These are phyloP conservation scores for Coranthus polyacanthus DNA, from an alignment of 2,797 vertebrate species.

Conservation along the genomic window DNA sequence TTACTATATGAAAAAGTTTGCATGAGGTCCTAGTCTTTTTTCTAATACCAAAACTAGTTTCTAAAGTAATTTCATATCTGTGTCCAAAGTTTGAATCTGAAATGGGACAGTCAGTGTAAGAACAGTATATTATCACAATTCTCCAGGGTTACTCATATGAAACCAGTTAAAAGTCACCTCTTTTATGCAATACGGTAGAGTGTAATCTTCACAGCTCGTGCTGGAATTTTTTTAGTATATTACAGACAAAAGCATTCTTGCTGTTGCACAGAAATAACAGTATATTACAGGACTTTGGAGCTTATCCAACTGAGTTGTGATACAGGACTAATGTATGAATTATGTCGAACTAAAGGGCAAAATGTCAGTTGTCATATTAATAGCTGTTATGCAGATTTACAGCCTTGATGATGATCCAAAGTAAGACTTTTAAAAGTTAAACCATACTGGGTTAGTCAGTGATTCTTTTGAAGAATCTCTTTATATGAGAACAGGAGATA, in stretches of 20 bases:
- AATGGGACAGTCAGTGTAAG: conserved; percentile 3
- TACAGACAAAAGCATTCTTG: conserved; percentile 22
- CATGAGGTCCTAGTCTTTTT: conserved; percentile 6
- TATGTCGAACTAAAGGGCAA: too few species aligned
- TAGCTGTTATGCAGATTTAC: too few species aligned
- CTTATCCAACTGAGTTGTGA: conserved; percentile 1
- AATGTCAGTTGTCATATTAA: too few species aligned
- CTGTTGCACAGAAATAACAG: conserved; percentile 27
- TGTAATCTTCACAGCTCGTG: background rate
- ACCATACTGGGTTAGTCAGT: too few species aligned
- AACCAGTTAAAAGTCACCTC: conserved; percentile 30
- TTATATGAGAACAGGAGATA: too few species aligned
- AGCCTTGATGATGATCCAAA: too few species aligned
- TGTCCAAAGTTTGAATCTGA: conserved; percentile 23
- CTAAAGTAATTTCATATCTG: conserved; percentile 10
- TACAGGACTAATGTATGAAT: background rate
- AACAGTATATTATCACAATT: conserved; percentile 15
- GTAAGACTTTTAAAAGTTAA: too few species aligned
- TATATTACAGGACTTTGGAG: conserved; percentile 24
- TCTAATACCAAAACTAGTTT: conserved; percentile 8
- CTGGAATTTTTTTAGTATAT: conserved; percentile 16
- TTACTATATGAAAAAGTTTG: conserved; percentile 8
- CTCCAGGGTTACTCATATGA: background rate
- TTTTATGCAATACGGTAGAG: conserved; percentile 10
- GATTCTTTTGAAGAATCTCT: too few species aligned